Percentiles rank a stretch among this genome's conserved stretches.
Conservation (phyloP, 2,797 vertebrate species). For the Danionella dracula region DNA sequence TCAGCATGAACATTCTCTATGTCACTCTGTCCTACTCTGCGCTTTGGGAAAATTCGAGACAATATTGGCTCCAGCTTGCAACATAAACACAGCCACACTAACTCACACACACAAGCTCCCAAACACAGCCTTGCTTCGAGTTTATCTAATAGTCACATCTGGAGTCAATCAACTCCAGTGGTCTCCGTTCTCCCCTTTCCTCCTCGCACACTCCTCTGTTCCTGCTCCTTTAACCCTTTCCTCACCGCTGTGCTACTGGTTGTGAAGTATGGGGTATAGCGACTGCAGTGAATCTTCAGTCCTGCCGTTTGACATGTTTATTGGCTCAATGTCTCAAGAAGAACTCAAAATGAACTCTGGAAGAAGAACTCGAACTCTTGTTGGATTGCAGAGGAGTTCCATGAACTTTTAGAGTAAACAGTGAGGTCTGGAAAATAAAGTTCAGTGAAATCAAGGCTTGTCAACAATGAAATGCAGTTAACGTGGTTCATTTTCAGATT, state of each 20-base stretch:
- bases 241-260: constrained; percentile 63
- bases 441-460: neutral
- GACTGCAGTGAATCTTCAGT: neutral
- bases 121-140: constrained; percentile 71
- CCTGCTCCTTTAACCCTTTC: constrained; percentile 77
- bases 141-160: constrained; percentile 84
- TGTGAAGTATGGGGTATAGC: constrained; percentile 49
- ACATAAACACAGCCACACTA: constrained; percentile 77
- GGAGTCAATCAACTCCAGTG: constrained; percentile 77
- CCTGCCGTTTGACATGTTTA: neutral
- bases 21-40: constrained; percentile 51
- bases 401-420: neutral
- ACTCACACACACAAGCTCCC: constrained; percentile 67
- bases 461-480: too few relatives aligned
- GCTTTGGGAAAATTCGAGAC: constrained; percentile 70
- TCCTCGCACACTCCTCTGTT: constrained; percentile 49
- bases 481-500: too few relatives aligned
- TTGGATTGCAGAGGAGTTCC: neutral
- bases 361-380: neutral
- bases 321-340: neutral
- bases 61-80: constrained; percentile 67
- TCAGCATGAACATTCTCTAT: constrained; percentile 5
- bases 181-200: constrained; percentile 39
- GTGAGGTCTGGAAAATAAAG: neutral
- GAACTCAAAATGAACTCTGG: constrained; percentile 3